Evolutionary conservation across 1,140 invertebrate genomes (phyloP).

Genomic region (Drosophila pseudoananassae): DNA sequence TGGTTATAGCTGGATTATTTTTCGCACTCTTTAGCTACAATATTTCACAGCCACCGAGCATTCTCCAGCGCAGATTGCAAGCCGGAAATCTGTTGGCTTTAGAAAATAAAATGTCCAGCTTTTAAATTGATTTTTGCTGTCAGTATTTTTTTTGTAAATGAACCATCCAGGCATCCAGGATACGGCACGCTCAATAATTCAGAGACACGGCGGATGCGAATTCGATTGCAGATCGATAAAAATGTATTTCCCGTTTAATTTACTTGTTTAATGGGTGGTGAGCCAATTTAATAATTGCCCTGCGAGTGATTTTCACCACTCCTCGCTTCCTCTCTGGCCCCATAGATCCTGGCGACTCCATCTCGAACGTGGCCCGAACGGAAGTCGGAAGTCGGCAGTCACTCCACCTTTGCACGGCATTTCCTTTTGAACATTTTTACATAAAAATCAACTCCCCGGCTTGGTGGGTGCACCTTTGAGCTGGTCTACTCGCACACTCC

Average conservation of each 20-base stretch:
- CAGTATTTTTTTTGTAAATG: conserved; percentile 28
- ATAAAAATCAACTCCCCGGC: conserved; percentile 60
- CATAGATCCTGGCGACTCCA: conserved; percentile 41
- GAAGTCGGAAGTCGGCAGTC: conserved; percentile 51
- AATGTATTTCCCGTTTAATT: conserved; percentile 47
- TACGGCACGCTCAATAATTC: conserved; percentile 35
- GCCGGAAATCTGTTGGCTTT: conserved; percentile 13
- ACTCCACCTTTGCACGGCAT: conserved; percentile 24
- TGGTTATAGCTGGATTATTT: conserved; percentile 9
- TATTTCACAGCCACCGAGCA: background rate
- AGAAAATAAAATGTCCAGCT: conserved; percentile 15
- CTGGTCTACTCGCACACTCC: conserved; percentile 10
- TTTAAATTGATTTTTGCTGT: conserved; percentile 43
- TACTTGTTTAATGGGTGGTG: conserved; percentile 36
- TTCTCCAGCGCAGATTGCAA: background rate
- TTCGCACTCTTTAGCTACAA: background rate
- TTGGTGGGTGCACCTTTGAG: conserved; percentile 55
- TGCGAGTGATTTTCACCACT: conserved; percentile 1
- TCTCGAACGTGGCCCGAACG: conserved; percentile 51
- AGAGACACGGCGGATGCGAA: conserved; percentile 4
- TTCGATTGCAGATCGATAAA: conserved; percentile 25
- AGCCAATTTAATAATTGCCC: conserved; percentile 44
- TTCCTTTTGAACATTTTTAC: conserved; percentile 45
- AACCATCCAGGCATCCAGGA: conserved; percentile 23
- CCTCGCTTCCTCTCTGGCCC: background rate